These are phyloP conservation scores for Diadegma fenestrale DNA, from an alignment of 2,888 invertebrate genomes.

Conservation along the genomic window DNA sequence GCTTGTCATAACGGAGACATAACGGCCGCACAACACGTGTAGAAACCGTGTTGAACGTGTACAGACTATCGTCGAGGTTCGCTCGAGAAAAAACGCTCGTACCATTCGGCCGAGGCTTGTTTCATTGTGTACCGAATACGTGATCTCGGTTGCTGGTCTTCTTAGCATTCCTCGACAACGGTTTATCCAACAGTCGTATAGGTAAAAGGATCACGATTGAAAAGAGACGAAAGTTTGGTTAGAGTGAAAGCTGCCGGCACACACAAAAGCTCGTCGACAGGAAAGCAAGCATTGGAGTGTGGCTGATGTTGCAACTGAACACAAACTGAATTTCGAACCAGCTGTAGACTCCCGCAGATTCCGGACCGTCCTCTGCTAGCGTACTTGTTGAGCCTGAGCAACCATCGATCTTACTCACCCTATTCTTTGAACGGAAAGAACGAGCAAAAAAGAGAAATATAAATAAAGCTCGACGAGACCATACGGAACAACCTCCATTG, in stretches of 20 bases:
- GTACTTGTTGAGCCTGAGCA: slow-evolving; percentile 79
- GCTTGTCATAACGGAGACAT: slow-evolving; percentile 43
- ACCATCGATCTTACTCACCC: slow-evolving; percentile 52
- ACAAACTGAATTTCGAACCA: slow-evolving; percentile 60
- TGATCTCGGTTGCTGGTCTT: slow-evolving; percentile 2
- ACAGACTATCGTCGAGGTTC: slow-evolving; percentile 52
- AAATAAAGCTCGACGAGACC: slow-evolving; percentile 24
- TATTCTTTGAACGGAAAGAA: slow-evolving; percentile 36
- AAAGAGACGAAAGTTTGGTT: slow-evolving; percentile 49
- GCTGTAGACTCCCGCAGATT: slow-evolving; percentile 27
- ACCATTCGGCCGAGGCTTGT: slow-evolving; percentile 40
- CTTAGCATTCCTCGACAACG: slow-evolving; percentile 4
- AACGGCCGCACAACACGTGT: slow-evolving; percentile 35
- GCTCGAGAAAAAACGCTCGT: slow-evolving; percentile 53
- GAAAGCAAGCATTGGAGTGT: slow-evolving; percentile 54
- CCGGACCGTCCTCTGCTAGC: slow-evolving; percentile 68
- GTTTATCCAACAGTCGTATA: slow-evolving; percentile 5
- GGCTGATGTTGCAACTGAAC: slow-evolving; percentile 56
- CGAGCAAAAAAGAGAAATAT: slow-evolving; percentile 6
- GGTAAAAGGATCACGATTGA: slow-evolving; percentile 66
- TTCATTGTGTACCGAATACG: slow-evolving; percentile 25
- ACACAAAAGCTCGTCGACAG: slow-evolving; percentile 48
- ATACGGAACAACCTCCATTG: slow-evolving; percentile 42
- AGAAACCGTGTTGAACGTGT: slow-evolving; percentile 56
- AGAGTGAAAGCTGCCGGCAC: slow-evolving; percentile 19